Base-by-base conservation (phyloP, 2,888 invertebrate genomes). In the Limnephilus auricula region DNA sequence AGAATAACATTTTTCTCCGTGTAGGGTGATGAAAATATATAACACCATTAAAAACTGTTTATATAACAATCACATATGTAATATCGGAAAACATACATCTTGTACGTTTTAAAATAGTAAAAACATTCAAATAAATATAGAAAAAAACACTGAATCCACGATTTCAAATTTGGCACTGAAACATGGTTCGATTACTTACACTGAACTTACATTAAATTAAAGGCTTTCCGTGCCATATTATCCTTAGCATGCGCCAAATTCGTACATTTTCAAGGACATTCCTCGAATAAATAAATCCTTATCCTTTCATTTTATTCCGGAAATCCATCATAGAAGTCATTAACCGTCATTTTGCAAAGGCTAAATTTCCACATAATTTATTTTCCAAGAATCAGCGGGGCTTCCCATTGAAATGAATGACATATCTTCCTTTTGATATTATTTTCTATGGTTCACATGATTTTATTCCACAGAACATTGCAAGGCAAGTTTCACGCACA, bases 301-400 rank as follows among this genome's bases (percentile, higher is more conserved):
- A 65, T 65, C 65, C 65, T 65, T 65, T n/a, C 65, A 65, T 65
- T 65, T 65, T n/a, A 65, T n/a, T 65, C 65, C n/a, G 65, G n/a
- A n/a, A 65, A 65, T 65, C 65, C 65, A 65, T 65, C 65, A 25
- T 65, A 65, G 65, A 65, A 65, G 65, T 65, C 65, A 65, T 65
- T 65, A 65, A 65, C 65, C 65, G 65, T 65, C 65, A 65, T 65
- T 65, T 65, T 65, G 65, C 65, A n/a, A 65, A 65, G 25, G 65
- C 65, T 25, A 65, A 65, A 65, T n/a, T 25, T 65, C 25, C 65
- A 65, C 65, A n/a, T 65, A 25, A 65, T 65, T 65, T 65, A 65
- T 65, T 65, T 65, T n/a, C 65, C 65, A 9, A 65, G 25, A 65
- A 65, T 65, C 65, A 65, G 9, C 65, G 65, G 65, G 65, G 65